Base-by-base conservation (phyloP, 1,140 invertebrate species). In the Neodiprion lecontei region DNA sequence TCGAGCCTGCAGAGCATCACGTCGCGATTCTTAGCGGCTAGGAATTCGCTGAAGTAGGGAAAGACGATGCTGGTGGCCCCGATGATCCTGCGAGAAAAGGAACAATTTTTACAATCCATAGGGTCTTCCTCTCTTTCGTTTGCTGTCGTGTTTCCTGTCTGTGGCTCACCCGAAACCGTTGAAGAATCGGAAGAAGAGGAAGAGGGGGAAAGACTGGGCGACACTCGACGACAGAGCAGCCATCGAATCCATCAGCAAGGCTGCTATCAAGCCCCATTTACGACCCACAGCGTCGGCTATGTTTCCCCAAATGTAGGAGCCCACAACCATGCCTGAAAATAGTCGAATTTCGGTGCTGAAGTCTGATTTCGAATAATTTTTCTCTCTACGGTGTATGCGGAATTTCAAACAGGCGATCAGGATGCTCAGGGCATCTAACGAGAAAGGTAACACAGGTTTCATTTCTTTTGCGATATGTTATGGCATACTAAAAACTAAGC, bases 241-340 rank as follows among this genome's bases (percentile, higher is more conserved):
- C 0, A 91, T 67, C 7, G 91, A 91, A 82, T 93, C 93, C 73
- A 93, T 85, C 1, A 91, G 82, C 7, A 93, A 84, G 3, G 92
- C 91, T 12, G 90, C 90, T 50, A 93, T 88, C 74, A 93, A 89
- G 40, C 91, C 89, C 49, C 89, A 84, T 79, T 90, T 87, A 9
- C 93, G 86, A 0, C 93, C 93, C 12, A 89, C 81, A 0, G 89
- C 88, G 80, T 94, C 92, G 0, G 92, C 92, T 75, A 93, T 80
- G 21, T 90, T 90, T 9, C 92, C 92, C 92, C 92, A 93, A 74
- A 93, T 86, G 81, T 91, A 91, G 0, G 92, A 92, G 9, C 92
- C 92, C 49, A 92, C 88, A 83, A 93, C 91, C 92, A 94, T 93
- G 7, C 92, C 92, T 92, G 78, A 21, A 83, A 78, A 21, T 73